Conservation (phyloP, 2,888 invertebrate genomes). For the Drosophila algonquin region DNA sequence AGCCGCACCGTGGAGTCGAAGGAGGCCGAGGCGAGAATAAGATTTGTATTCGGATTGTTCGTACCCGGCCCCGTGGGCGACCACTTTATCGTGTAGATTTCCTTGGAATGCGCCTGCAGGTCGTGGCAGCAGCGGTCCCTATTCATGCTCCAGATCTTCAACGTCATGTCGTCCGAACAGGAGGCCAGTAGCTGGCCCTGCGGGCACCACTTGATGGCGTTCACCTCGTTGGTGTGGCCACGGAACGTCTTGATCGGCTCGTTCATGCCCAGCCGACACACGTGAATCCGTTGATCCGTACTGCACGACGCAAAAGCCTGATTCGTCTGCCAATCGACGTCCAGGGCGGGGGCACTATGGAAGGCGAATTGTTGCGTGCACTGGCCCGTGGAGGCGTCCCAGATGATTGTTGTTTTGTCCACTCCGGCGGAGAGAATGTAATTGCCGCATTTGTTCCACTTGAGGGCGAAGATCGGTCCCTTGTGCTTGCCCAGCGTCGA, state of each 20-base stretch:
- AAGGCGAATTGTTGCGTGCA: conserved; percentile 99
- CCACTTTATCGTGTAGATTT: conserved; percentile 99
- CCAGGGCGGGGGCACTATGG: conserved; percentile 98
- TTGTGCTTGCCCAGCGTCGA: conserved; percentile 99
- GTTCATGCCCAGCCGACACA: conserved; percentile 95
- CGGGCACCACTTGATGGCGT: conserved; percentile 99
- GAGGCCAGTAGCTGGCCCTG: conserved; percentile 98
- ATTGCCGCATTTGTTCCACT: conserved; percentile 99
- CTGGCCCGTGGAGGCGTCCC: conserved; percentile 99
- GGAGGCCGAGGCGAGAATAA: conserved; percentile 98
- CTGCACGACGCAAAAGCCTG: conserved; percentile 99
- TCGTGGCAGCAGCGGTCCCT: conserved; percentile 97
- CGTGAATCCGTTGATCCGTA: conserved; percentile 99
- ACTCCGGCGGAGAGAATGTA: conserved; percentile 99
- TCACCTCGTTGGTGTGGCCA: conserved; percentile 99
- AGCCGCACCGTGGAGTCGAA: conserved; percentile 99
- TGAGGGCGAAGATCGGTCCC: conserved; percentile 99
- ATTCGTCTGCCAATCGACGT: conserved; percentile 99
- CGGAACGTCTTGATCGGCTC: conserved; percentile 99
- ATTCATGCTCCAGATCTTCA: conserved; percentile 99
- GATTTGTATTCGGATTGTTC: conserved; percentile 97
- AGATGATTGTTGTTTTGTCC: conserved; percentile 98
- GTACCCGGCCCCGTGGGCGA: conserved; percentile 99
- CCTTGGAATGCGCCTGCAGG: conserved; percentile 97
- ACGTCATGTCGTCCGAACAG: conserved; percentile 99